Evolutionary conservation across 2,888 invertebrate genomes (phyloP), one percentile per base, ranked within the genome.

Genomic region (Teleiodes luculella): DNA sequence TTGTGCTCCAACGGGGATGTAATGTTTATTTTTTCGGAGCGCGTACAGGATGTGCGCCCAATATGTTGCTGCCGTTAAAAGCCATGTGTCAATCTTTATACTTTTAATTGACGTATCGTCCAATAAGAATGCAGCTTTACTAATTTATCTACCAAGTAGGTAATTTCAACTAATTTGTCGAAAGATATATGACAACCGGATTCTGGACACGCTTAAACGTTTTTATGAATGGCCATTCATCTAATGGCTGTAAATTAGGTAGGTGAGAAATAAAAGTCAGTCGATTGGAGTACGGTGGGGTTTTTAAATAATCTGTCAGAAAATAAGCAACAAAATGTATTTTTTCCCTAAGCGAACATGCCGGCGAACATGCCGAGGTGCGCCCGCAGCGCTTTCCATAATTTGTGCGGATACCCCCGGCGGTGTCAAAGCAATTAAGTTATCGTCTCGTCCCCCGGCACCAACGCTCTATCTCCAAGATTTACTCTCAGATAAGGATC

Each of bases 41-140:
- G 79, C 75, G 78, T 70, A 75, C 82, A 80, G 83, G 83, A 83
- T 82, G 74, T 80, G 69, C 79, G 80, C 74, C 75, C 72, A 80
- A 80, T 81, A 74, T 74, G 72, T 68, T 66, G 67, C 71, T 66
- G 62, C 72, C 75, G 72, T 76, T 73, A 72, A 71, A 72, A 70
- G 74, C 71, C 71, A 78, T 85, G 78, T 79, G 81, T 85, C 84
- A 82, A 76, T 80, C 75, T 66, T 67, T 78, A 73, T 72, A 66
- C 63, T 63, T 65, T 70, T 80, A 81, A 80, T 80, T 80, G 78
- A 75, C 73, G 74, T 66, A 68, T 66, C 71, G 63, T 66, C 70
- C 67, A 74, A 77, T 68, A 55, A 69, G 58, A 65, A 66, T 66
- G 57, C 61, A 53, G 57, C 66, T 41, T 18, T 41, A 41, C 39